Evolutionary conservation across 2,888 invertebrate species (phyloP).

Genomic region (Penaeus monodon): DNA sequence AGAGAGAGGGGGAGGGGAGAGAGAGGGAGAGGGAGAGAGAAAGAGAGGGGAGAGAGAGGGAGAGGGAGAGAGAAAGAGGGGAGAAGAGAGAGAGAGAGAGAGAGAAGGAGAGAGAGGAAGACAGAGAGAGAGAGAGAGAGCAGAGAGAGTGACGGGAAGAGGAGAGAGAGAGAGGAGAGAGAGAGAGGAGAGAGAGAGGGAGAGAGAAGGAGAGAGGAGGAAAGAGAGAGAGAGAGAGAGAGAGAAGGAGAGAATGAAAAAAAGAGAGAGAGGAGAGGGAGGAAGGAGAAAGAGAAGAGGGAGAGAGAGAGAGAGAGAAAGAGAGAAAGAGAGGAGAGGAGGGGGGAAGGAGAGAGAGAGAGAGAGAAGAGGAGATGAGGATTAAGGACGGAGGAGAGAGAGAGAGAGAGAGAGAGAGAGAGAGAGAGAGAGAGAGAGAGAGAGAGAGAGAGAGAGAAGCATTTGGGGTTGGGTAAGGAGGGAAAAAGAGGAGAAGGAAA

Average conservation of each 20-base stretch:
- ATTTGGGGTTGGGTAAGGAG: neutral
- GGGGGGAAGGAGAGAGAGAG: neutral
- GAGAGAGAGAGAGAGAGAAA: neutral
- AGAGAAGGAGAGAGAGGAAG: neutral
- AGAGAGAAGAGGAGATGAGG: neutral
- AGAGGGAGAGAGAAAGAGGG: neutral
- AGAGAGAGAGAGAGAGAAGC: conserved; percentile 19
- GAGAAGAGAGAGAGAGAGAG: neutral
- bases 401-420: conserved; percentile 13
- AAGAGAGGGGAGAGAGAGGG: neutral
- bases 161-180: neutral
- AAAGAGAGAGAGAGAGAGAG: neutral
- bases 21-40: neutral
- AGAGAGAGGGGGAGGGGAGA: too few species aligned
- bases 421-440: conserved; percentile 17
- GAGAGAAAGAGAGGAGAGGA: neutral
- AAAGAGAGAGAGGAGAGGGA: too few species aligned
- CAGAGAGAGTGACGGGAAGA: too few species aligned
- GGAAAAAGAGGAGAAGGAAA: neutral
- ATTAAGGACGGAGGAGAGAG: neutral
- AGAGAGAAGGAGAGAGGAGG: neutral
- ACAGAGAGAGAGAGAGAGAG: neutral
- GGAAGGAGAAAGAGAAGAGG: neutral
- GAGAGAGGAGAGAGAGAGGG: neutral
- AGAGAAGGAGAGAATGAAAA: too few species aligned